Percentiles rank a stretch among this genome's conserved stretches.
phyloP scores from a whole-genome alignment of 2,113 vertebrate genomes.

The Boulengeromyrus knoepffleri region DNA sequence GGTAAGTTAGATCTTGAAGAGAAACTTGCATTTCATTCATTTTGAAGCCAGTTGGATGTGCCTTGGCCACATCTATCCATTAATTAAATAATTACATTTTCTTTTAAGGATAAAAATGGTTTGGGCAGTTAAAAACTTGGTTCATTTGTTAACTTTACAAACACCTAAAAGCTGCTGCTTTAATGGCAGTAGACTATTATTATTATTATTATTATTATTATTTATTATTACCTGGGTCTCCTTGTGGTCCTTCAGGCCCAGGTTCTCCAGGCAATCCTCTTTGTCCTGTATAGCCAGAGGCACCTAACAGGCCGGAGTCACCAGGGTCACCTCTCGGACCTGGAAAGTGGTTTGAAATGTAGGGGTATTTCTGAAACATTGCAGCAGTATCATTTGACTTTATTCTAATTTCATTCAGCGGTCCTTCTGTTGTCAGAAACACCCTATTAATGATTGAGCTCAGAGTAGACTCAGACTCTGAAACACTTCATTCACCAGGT shows the following conservation, averaged over 20 bases:
- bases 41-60: not conserved
- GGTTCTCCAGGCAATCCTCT: constrained; percentile 33
- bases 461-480: not conserved
- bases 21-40: not conserved
- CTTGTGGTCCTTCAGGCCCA: constrained; percentile 48
- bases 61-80: not conserved
- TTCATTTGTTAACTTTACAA: not conserved
- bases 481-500: not conserved
- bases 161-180: not conserved
- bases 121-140: not conserved
- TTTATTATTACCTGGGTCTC: constrained; percentile 36
- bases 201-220: not conserved
- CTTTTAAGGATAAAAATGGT: not conserved
- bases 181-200: not conserved
- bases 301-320: constrained; percentile 22
- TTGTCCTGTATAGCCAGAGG: constrained; percentile 17
- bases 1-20: not conserved
- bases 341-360: constrained; percentile 10
- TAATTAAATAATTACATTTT: not conserved
- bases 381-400: not conserved
- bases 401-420: not conserved
- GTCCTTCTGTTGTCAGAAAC: not conserved
- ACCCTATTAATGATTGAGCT: not conserved
- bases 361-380: not conserved
- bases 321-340: constrained; percentile 44